Evolutionary conservation across 2,888 invertebrate genomes (phyloP).

Genomic region (Blastobasis lacticolella): DNA sequence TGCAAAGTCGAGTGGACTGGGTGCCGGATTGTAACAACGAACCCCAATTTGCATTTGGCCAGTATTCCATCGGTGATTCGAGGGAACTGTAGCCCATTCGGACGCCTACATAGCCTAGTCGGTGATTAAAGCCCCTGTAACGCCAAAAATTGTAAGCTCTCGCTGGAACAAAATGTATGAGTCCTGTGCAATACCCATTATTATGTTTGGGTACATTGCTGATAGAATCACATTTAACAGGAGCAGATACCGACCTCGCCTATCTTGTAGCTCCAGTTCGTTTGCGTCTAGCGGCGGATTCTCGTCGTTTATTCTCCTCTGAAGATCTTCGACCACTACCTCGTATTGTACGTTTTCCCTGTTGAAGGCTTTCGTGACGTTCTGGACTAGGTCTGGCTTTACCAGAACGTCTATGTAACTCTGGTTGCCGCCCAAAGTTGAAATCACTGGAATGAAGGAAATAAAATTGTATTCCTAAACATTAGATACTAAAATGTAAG

Average conservation of each 20-base stretch:
- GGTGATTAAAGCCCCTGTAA: constrained; percentile 65
- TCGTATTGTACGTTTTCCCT: constrained; percentile 78
- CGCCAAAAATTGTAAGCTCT: constrained; percentile 75
- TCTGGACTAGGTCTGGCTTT: constrained; percentile 76
- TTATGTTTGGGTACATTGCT: constrained; percentile 17
- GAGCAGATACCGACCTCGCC: constrained; percentile 72
- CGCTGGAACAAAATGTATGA: constrained; percentile 66
- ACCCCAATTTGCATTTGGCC: constrained; percentile 78
- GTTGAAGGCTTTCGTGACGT: constrained; percentile 76
- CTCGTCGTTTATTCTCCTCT: constrained; percentile 84
- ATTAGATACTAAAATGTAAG: constrained; percentile 22
- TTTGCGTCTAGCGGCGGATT: constrained; percentile 82
- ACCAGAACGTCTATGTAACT: constrained; percentile 81
- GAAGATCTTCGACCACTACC: constrained; percentile 85
- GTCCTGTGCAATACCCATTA: constrained; percentile 46
- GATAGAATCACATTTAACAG: neutral
- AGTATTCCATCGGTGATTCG: constrained; percentile 72
- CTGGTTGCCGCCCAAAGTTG: constrained; percentile 79
- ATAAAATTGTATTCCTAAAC: constrained; percentile 4
- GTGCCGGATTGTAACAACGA: constrained; percentile 60
- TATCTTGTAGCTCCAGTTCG: constrained; percentile 79
- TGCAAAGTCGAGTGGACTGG: constrained; percentile 28
- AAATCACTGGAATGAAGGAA: constrained; percentile 63
- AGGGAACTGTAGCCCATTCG: constrained; percentile 72
- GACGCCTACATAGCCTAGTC: constrained; percentile 57